Percentiles rank a stretch among this genome's conserved stretches.
These are phyloP conservation scores for Symphodus melops DNA, from an alignment of 2,113 vertebrate genomes.

Conservation along the genomic window DNA sequence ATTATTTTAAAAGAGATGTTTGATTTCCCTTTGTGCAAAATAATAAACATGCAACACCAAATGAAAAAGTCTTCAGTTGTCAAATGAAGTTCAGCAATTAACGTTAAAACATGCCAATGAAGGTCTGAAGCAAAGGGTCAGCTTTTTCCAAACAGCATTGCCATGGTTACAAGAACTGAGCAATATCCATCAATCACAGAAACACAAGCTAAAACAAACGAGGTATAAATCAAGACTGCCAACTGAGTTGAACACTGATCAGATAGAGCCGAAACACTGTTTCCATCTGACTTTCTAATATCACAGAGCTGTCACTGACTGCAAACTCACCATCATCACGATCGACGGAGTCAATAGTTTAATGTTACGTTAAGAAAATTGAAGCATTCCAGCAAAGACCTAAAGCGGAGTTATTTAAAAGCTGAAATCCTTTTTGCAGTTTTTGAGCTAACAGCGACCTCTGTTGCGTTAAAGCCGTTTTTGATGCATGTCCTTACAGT, in stretches of 20 bases:
- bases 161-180: constrained; percentile 55
- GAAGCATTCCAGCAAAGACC: not conserved
- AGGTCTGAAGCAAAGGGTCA: too few relatives aligned
- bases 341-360: not conserved
- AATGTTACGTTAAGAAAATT: not conserved
- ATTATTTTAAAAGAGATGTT: too few relatives aligned
- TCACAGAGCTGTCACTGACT: not conserved
- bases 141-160: not conserved
- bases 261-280: not conserved
- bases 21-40: too few relatives aligned
- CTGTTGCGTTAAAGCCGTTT: not conserved
- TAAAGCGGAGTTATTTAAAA: not conserved
- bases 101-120: too few relatives aligned
- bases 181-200: not conserved
- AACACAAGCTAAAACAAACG: not conserved
- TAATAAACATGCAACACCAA: too few relatives aligned
- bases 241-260: not conserved
- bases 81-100: too few relatives aligned
- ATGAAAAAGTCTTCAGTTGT: too few relatives aligned
- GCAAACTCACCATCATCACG: constrained; percentile 41
- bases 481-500: not conserved
- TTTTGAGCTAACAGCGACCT: constrained; percentile 14
- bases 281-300: not conserved
- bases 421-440: too few relatives aligned
- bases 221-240: not conserved